phyloP scores from a whole-genome alignment of 2,797 vertebrate species.

The Muraenolepis orangiensis region DNA sequence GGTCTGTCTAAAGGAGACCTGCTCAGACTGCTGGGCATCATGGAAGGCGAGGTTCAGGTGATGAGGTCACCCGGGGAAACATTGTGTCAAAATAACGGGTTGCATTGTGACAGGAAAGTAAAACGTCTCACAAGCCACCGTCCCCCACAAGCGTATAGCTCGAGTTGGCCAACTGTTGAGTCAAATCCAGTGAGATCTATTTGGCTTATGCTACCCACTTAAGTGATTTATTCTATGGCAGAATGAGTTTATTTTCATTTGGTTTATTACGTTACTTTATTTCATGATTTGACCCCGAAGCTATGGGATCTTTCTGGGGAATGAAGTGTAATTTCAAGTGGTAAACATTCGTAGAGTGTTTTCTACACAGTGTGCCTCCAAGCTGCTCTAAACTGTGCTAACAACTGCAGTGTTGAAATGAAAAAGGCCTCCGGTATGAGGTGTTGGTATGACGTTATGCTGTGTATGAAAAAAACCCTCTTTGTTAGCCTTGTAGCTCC shows the following conservation, averaged over 20 bases:
- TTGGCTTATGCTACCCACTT: neutral
- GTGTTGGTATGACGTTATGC: neutral
- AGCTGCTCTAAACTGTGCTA: neutral
- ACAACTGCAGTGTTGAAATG: neutral
- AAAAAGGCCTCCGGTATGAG: neutral
- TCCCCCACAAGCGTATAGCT: neutral
- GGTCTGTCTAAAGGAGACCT: conserved; percentile 90
- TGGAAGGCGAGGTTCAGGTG: conserved; percentile 98
- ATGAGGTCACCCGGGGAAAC: conserved; percentile 66
- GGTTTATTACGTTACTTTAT: neutral
- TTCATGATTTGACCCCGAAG: neutral
- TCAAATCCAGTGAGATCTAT: neutral
- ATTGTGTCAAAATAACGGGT: too few relatives aligned
- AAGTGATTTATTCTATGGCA: neutral
- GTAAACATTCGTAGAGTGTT: neutral
- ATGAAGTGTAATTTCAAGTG: neutral
- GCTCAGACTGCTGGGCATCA: conserved; percentile 88
- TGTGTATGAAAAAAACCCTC: neutral
- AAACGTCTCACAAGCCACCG: neutral
- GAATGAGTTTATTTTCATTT: neutral
- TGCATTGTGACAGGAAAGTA: neutral
- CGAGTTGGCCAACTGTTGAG: neutral
- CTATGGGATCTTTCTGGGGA: neutral
- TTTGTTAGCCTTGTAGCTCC: neutral
- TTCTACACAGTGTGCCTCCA: neutral